Evolutionary conservation across 2,113 vertebrate species (phyloP), one percentile per base, ranked within the genome.

Genomic region (Varanus salvator): DNA sequence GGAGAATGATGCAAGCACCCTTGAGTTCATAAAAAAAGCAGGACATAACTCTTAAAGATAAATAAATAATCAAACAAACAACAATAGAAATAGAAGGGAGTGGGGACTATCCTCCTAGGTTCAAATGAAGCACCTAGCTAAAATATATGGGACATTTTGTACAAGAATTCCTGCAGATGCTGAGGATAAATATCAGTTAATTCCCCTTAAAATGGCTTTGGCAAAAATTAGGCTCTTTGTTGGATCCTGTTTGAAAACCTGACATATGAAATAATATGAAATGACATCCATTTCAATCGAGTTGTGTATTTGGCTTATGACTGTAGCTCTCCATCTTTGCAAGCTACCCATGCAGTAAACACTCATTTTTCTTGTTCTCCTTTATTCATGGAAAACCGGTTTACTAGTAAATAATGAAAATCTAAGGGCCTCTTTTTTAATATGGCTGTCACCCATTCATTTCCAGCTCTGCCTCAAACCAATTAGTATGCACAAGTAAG

Each of bases 291-390:
- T 94, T 93, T 91, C 85, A 90, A 80, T 90, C 54, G 91, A 76
- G 1, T 23, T 92, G 92, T 88, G 25, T 77, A 82, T 85, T 88
- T 92, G 76, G 86, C 82, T 54, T 87, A 89, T 90, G 85, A 87
- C 84, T 93, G 91, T 92, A 82, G 90, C 86, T 90, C 80, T 89
- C n/a, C 64, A 91, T 92, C 87, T 93, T 44, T 90, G 81, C 9
- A 90, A 93, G 69, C 27, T 89, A 92, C 12, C 81, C 38, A 71
- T 12, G 72, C 57, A 92, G 78, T 80, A 88, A 94, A 91, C 75
- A 74, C 23, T 84, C 75, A 90, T 89, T 95, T 95, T 64, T 94
- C 38, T 82, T 83, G 80, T 85, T 84, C 68, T 90, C 19, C 86
- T 90, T 90, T 88, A 91, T 91, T 86, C 92, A 90, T 8, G 82